Evolutionary conservation across 1,140 invertebrate genomes (phyloP), one percentile per base, ranked within the genome.

Genomic region (Papilio dardanus): DNA sequence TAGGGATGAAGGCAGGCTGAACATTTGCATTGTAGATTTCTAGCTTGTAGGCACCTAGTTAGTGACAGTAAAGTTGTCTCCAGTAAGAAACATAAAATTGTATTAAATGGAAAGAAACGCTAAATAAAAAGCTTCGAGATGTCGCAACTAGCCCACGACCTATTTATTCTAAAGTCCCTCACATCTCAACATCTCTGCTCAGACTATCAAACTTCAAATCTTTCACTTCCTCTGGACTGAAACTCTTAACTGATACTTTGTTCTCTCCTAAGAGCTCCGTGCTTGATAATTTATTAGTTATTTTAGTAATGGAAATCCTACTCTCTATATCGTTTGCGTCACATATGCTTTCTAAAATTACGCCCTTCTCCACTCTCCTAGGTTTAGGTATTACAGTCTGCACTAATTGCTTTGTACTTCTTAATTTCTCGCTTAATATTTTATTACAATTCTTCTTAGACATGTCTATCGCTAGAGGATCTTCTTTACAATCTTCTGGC

Each of bases 241-340:
- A 91, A 74, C 92, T 93, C 76, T 89, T 92, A 1, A 93, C 90
- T 0, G 90, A 87, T 1, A 93, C 88, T 24, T 84, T 87, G 0
- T 77, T 81, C 4, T 84, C 86, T 7, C 86, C 86, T 3, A 84
- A 83, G 7, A 93, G 50, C 54, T 92, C 92, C 7, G 92, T 92
- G 78, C 81, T 89, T 14, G 90, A 93, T 1, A 93, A 68, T 77
- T 93, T 94, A 78, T 94, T 94, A 0, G 91, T 92, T 62, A 94
- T 94, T 81, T 94, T 94, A 0, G 92, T 93, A 75, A 94, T 93
- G 1, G 93, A 92, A 82, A 94, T 93, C 74, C 89, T 92, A 80
- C 87, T 93, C 75, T 94, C 93, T 69, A 94, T 92, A 76, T 94
- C 93, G 42, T 86, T 92, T 7, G 85, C 80, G 69, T 92, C 92